phyloP scores from a whole-genome alignment of 2,113 vertebrate genomes.

The Acanthochromis polyacanthus region DNA sequence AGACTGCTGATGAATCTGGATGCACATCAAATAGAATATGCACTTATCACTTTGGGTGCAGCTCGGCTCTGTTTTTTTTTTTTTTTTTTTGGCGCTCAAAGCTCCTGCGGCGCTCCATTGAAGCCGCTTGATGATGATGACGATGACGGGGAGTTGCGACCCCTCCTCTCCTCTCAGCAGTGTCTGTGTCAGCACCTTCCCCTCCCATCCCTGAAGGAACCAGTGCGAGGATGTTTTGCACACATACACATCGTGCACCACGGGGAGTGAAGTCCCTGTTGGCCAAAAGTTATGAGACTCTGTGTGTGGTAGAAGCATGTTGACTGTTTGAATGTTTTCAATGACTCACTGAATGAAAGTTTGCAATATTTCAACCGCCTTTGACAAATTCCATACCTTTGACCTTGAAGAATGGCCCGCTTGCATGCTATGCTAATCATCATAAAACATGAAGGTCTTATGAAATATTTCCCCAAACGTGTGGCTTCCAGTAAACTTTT shows the following conservation, averaged over 20 bases:
- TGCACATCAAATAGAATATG: constrained; percentile 44
- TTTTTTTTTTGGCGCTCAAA: constrained; percentile 13
- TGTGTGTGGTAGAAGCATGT: constrained; percentile 48
- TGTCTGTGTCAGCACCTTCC: constrained; percentile 51
- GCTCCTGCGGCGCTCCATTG: constrained; percentile 14
- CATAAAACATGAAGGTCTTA: constrained; percentile 45
- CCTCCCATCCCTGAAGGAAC: constrained; percentile 45
- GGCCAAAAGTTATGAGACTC: constrained; percentile 9
- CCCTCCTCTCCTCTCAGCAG: constrained; percentile 57
- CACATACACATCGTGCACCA: constrained; percentile 4
- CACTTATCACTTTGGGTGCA: constrained; percentile 25
- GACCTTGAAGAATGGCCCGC: constrained; percentile 48
- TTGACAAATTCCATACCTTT: constrained; percentile 32
- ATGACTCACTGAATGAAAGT: constrained; percentile 47
- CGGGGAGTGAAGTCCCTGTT: constrained; percentile 10
- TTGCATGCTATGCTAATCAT: constrained; percentile 53
- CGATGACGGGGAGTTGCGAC: constrained; percentile 25
- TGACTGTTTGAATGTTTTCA: constrained; percentile 41
- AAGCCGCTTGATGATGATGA: neutral
- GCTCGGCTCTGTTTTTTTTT: constrained; percentile 11
- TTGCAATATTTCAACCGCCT: constrained; percentile 53
- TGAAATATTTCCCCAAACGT: constrained; percentile 51
- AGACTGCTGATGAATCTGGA: constrained; percentile 47
- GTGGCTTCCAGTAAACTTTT: constrained; percentile 15
- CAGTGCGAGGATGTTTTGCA: constrained; percentile 40